Conservation (phyloP, 2,797 vertebrate species). For the Silurus lanzhouensis region DNA sequence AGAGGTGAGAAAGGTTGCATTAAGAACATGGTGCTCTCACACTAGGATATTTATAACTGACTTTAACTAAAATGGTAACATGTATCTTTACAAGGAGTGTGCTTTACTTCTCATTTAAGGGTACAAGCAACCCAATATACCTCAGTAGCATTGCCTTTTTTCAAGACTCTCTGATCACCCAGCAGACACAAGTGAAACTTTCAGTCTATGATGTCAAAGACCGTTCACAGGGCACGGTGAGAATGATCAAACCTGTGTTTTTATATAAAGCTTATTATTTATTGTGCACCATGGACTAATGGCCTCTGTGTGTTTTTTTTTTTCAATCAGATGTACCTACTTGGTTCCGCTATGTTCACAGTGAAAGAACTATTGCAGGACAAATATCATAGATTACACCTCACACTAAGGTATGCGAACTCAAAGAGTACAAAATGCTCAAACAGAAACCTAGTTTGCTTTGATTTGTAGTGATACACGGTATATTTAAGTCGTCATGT, state of each 20-base stretch:
- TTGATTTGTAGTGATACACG: neutral
- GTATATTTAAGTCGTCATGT: neutral
- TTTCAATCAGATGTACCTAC: slow-evolving; percentile 89
- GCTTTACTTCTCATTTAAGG: slow-evolving; percentile 71
- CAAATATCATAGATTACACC: slow-evolving; percentile 89
- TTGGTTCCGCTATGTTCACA: slow-evolving; percentile 89
- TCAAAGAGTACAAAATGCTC: neutral
- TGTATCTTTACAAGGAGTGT: neutral
- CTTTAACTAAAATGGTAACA: neutral
- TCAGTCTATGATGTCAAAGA: slow-evolving; percentile 98
- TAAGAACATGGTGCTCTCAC: neutral
- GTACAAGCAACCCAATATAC: slow-evolving; percentile 97
- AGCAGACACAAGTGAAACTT: slow-evolving; percentile 97
- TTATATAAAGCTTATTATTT: neutral
- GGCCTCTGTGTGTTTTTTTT: slow-evolving; percentile 4
- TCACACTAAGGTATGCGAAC: slow-evolving; percentile 84
- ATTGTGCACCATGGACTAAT: slow-evolving; percentile 1
- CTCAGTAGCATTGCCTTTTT: slow-evolving; percentile 98
- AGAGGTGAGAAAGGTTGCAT: slow-evolving; percentile 75
- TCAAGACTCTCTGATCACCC: slow-evolving; percentile 95
- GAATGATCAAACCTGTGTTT: slow-evolving; percentile 1
- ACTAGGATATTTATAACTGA: neutral
- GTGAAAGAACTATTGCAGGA: slow-evolving; percentile 95
- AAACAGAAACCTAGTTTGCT: neutral
- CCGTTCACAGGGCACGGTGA: slow-evolving; percentile 96